Conservation (phyloP, 2,888 invertebrate genomes). For the Protophormia terraenovae region DNA sequence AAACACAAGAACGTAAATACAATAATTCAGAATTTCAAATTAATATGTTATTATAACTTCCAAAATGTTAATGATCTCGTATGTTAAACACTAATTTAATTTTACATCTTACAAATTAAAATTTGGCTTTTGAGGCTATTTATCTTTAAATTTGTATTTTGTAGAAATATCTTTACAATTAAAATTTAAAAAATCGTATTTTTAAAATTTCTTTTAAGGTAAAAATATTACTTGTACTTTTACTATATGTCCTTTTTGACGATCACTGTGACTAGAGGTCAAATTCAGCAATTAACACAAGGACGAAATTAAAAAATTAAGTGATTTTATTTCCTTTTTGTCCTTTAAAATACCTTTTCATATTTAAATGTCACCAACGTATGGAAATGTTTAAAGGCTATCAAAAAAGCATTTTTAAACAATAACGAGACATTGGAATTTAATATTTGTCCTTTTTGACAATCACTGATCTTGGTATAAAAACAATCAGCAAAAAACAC, state of each 20-base stretch:
- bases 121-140: background rate
- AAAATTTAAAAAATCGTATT: background rate
- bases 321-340: background rate
- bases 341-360: background rate
- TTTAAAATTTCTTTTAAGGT: background rate
- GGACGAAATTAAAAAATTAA: slow-evolving; percentile 62
- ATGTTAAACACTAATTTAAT: no score
- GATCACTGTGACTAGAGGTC: slow-evolving; percentile 69
- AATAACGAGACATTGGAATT: slow-evolving; percentile 77
- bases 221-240: slow-evolving; percentile 37
- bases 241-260: slow-evolving; percentile 74
- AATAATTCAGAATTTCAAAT: no score
- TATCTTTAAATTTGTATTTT: background rate
- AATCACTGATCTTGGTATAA: slow-evolving; percentile 73
- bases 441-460: slow-evolving; percentile 79
- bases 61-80: no score
- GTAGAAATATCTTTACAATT: slow-evolving; percentile 22
- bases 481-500: slow-evolving; percentile 77
- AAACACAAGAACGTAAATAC: slow-evolving; percentile 77
- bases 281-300: slow-evolving; percentile 73
- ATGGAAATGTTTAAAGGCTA: slow-evolving; percentile 76
- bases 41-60: no score
- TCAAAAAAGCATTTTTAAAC: slow-evolving; percentile 69
- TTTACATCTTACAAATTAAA: no score
- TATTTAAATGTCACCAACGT: slow-evolving; percentile 73